Conservation (phyloP, 2,888 invertebrate genomes). For the Petrophora chlorosata region DNA sequence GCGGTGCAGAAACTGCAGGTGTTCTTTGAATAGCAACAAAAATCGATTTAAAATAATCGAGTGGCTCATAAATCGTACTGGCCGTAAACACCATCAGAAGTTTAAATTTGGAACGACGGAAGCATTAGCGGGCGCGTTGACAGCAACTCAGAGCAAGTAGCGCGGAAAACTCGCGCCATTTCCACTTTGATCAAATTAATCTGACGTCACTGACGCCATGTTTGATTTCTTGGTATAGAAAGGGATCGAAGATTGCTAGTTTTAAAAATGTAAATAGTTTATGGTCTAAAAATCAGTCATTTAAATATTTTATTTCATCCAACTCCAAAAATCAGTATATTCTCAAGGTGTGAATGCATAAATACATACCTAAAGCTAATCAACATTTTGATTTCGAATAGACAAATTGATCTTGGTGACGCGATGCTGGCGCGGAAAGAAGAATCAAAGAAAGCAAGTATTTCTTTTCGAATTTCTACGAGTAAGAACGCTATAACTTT, state of each 20-base stretch:
- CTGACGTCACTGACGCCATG: slow-evolving; percentile 63
- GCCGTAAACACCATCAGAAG: slow-evolving; percentile 74
- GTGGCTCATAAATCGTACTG: slow-evolving; percentile 57
- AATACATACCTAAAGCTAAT: too few relatives aligned
- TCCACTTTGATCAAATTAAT: slow-evolving; percentile 79
- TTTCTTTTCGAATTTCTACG: too few relatives aligned
- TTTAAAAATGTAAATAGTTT: neutral
- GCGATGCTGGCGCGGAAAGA: too few relatives aligned
- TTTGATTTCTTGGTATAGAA: slow-evolving; percentile 48
- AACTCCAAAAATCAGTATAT: too few relatives aligned
- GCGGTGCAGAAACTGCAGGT: slow-evolving; percentile 26
- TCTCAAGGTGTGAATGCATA: too few relatives aligned
- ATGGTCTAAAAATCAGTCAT: neutral
- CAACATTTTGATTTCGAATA: too few relatives aligned
- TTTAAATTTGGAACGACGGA: slow-evolving; percentile 78
- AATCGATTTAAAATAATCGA: slow-evolving; percentile 54
- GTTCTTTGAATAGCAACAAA: slow-evolving; percentile 24
- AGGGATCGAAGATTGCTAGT: slow-evolving; percentile 41
- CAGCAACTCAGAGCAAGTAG: slow-evolving; percentile 73
- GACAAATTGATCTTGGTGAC: too few relatives aligned
- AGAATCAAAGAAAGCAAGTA: too few relatives aligned
- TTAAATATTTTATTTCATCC: neutral
- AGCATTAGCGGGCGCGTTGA: slow-evolving; percentile 78
- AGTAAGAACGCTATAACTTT: too few relatives aligned
- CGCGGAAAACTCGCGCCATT: slow-evolving; percentile 71